A percentile compares a stretch with the other conserved stretches of the same genome.
Evolutionary conservation across 2,113 vertebrate species (phyloP).

Genomic region (Motacilla tschutschensis): DNA sequence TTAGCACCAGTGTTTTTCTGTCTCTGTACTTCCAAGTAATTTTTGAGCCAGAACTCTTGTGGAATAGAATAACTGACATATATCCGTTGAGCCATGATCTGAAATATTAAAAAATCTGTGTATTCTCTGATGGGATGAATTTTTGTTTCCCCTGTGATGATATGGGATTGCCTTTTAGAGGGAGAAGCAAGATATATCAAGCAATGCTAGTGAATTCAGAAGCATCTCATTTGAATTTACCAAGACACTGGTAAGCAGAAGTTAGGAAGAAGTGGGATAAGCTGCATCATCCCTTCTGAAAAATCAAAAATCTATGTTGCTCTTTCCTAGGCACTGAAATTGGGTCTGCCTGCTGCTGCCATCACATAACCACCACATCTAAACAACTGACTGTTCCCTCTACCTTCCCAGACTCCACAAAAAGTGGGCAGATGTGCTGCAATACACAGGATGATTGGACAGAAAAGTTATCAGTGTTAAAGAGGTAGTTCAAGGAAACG

Average conservation of each 20-base stretch:
- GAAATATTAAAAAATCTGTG: background rate
- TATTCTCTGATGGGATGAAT: background rate
- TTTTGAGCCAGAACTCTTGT: background rate
- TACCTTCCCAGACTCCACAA: background rate
- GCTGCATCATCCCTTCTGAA: background rate
- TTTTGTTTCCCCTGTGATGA: background rate
- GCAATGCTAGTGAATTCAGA: background rate
- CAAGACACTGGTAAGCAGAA: background rate
- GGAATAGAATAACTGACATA: background rate
- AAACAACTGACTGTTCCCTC: background rate
- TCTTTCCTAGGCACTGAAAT: background rate
- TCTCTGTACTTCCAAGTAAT: background rate
- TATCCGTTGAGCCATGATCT: background rate
- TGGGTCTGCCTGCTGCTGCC: background rate
- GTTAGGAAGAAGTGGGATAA: background rate
- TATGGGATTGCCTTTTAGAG: background rate
- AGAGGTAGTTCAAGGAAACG: background rate
- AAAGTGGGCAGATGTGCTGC: background rate
- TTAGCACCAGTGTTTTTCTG: background rate
- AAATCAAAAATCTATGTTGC: background rate
- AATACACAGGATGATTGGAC: background rate
- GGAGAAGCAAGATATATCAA: background rate
- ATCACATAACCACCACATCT: background rate
- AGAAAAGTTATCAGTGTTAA: background rate
- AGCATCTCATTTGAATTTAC: background rate